Base-by-base conservation (phyloP, 2,797 vertebrate genomes). In the Oceanodroma leucorhoa region DNA sequence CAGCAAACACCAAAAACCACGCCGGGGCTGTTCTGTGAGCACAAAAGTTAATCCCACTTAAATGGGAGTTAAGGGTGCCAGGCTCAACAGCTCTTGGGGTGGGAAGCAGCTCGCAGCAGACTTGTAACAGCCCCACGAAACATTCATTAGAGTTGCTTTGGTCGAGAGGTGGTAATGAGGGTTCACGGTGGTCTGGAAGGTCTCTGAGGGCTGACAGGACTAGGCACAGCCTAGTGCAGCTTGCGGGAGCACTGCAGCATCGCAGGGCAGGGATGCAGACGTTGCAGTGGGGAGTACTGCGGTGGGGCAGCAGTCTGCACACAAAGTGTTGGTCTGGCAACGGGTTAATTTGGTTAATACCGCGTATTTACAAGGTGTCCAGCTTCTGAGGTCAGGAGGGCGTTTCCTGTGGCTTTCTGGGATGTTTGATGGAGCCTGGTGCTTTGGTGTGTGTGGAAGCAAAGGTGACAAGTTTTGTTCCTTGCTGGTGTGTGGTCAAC, bases 231-330 rank as follows among this genome's bases (percentile, higher is more conserved):
- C 36, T 26, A 5, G 40, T 24, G 30, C 6, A 4, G 30, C 3
- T 1, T 4, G 3, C 36, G 14, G 69, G 61, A 66, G 41, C n/a
- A 7, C 18, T 20, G 77, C 43, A 50, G 64, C 48, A 1, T 78
- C 1, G 0, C 58, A 14, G 14, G 32, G 26, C 14, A 54, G 70
- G 32, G 41, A 5, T 54, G 27, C 0, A 0, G 14, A 16, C 2
- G 0, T 24, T 46, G 62, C 38, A 27, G 20, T 2, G 43, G 51
- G 41, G 18, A 45, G 64, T 34, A 41, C 32, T 46, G 75, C 2
- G 1, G 46, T 1, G 1, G 21, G n/a, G 27, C 3, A 6, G 46
- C 43, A 38, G 32, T 18, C 43, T 18, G 13, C 54, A 11, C 16
- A 14, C 58, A 9, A 17, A 58, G 38, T 9, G 21, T 24, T 43